A percentile compares a stretch with the other conserved stretches of the same genome.
These are phyloP conservation scores for Cheumatopsyche charites DNA, from an alignment of 1,140 invertebrate genomes.

Conservation along the genomic window DNA sequence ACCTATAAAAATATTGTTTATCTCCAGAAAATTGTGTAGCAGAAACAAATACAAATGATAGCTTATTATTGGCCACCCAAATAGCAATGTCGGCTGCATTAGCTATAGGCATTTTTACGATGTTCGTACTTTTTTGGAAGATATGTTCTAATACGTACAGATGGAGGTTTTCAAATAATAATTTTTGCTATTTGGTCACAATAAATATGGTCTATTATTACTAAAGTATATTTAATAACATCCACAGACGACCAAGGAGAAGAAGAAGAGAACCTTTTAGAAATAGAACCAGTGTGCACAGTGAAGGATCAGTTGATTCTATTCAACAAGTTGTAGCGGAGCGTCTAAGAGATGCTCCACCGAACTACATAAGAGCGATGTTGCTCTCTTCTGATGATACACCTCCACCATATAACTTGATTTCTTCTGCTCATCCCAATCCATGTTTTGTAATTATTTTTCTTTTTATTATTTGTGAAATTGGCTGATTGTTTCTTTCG, in stretches of 20 bases:
- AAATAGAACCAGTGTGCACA: conserved; percentile 25
- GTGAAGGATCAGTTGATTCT: conserved; percentile 29
- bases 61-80: conserved; percentile 39
- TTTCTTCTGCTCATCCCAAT: conserved; percentile 38
- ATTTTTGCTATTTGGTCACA: no score
- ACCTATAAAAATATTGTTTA: no score
- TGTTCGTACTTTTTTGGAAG: conserved; percentile 43
- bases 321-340: conserved; percentile 41
- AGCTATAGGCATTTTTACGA: conserved; percentile 41
- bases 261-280: background rate
- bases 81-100: conserved; percentile 43
- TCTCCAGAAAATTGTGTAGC: no score
- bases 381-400: conserved; percentile 36
- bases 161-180: no score
- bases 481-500: no score
- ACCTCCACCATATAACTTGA: conserved; percentile 38
- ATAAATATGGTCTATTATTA: no score
- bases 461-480: conserved; percentile 2
- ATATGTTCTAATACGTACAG: conserved; percentile 36
- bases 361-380: conserved; percentile 32
- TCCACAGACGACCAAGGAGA: background rate
- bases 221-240: no score
- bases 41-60: conserved; percentile 28
- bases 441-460: conserved; percentile 42
- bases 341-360: conserved; percentile 42